Evolutionary conservation across 2,797 vertebrate genomes (phyloP).

Genomic region (Enteromius anoplus): DNA sequence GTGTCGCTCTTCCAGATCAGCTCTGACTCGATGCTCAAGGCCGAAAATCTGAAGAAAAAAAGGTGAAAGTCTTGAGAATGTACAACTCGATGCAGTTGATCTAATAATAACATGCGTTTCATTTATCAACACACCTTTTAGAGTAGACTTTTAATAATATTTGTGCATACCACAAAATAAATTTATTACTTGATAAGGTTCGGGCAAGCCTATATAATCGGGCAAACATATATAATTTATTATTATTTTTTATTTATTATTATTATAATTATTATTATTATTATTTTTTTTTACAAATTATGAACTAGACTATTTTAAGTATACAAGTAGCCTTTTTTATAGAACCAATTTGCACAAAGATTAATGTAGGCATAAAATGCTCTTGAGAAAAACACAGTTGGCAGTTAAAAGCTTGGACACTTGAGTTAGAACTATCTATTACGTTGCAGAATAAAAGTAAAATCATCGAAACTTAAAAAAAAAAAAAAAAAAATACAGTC

Average conservation of each 20-base stretch:
- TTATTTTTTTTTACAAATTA: neutral
- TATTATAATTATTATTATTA: no score
- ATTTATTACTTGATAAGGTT: neutral
- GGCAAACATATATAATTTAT: no score
- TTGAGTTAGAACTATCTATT: no score
- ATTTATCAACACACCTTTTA: neutral
- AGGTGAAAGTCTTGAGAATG: neutral
- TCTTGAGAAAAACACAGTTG: neutral
- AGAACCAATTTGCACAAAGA: neutral
- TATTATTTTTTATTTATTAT: no score
- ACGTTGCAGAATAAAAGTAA: neutral
- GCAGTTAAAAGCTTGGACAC: neutral
- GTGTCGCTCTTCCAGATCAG: conserved; percentile 11
- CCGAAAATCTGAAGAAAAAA: conserved; percentile 36
- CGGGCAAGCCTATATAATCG: neutral
- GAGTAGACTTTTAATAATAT: no score
- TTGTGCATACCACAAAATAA: neutral
- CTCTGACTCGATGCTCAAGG: conserved; percentile 19
- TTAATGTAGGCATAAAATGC: neutral
- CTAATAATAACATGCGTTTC: neutral
- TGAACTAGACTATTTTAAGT: no score
- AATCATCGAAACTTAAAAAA: neutral
- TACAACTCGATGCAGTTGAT: neutral
- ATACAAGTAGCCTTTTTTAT: neutral
- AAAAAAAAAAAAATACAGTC: no score